A percentile compares a stretch with the other conserved stretches of the same genome.
These are phyloP conservation scores for Cryptoblepharus egeriae DNA, from an alignment of 2,797 vertebrate genomes.

Conservation along the genomic window DNA sequence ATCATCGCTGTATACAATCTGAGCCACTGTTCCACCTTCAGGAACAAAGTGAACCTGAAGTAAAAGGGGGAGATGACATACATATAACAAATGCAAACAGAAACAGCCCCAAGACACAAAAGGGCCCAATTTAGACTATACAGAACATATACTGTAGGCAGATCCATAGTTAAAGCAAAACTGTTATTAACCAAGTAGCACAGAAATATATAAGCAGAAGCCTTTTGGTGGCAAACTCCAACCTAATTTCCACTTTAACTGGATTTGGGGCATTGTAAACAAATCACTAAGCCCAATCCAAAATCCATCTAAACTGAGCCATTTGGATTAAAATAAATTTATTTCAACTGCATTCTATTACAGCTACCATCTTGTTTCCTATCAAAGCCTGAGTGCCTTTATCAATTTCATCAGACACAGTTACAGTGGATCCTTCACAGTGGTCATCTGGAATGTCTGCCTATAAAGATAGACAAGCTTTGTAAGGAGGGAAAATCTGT, in stretches of 20 bases:
- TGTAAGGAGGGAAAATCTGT: neutral
- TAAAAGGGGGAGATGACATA: neutral
- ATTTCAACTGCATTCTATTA: neutral
- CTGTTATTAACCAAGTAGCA: neutral
- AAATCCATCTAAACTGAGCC: neutral
- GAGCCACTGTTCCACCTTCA: conserved; percentile 89
- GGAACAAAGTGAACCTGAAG: conserved; percentile 92
- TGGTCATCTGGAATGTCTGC: neutral
- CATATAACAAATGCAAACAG: neutral
- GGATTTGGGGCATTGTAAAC: neutral
- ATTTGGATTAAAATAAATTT: neutral
- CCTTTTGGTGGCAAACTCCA: neutral
- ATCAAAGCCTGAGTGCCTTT: neutral
- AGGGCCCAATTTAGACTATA: rapidly evolving
- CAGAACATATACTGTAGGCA: rapidly evolving
- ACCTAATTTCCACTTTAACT: rapidly evolving
- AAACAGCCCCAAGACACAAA: neutral
- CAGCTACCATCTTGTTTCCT: neutral
- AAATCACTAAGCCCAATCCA: neutral
- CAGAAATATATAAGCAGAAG: neutral
- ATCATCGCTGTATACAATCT: conserved; percentile 95
- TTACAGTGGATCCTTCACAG: neutral
- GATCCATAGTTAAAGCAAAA: neutral
- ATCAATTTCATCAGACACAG: neutral
- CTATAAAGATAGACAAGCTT: neutral